phyloP scores from a whole-genome alignment of 1,140 invertebrate genomes.

The Formica exsecta region DNA sequence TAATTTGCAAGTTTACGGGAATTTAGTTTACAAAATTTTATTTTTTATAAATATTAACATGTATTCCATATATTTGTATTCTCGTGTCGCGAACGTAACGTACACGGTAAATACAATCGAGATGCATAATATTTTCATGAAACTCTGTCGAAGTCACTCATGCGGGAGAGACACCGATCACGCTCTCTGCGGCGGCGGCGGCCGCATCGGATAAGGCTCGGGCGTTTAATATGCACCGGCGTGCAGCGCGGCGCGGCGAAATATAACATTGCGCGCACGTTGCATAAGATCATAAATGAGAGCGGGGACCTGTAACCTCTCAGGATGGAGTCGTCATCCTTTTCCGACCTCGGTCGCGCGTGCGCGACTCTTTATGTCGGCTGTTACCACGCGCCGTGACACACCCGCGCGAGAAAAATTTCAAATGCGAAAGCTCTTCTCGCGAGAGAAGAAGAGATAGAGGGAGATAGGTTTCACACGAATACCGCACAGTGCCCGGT shows the following conservation, averaged over 20 bases:
- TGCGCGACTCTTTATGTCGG: conserved; percentile 41
- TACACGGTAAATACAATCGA: background rate
- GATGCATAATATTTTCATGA: background rate
- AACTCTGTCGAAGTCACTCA: conserved; percentile 51
- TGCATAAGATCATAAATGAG: conserved; percentile 84
- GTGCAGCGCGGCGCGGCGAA: conserved; percentile 55
- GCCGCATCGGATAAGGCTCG: conserved; percentile 73
- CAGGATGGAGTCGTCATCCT: conserved; percentile 80
- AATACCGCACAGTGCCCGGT: background rate
- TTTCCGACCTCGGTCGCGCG: conserved; percentile 67
- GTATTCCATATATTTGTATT: background rate
- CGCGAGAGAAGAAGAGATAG: background rate
- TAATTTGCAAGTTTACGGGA: background rate
- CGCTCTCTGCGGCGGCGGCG: conserved; percentile 53
- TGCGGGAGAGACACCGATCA: conserved; percentile 68
- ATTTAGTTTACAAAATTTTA: background rate
- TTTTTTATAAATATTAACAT: conserved; percentile 24
- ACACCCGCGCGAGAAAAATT: conserved; percentile 27
- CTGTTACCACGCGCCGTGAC: conserved; percentile 58
- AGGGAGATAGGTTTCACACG: background rate
- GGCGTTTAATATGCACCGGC: conserved; percentile 81
- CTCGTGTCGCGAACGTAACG: conserved; percentile 2
- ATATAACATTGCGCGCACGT: conserved; percentile 82
- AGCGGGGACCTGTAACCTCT: conserved; percentile 74
- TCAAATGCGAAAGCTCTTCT: background rate